phyloP scores from a whole-genome alignment of 30 jellyfish, hydroid and myxozoan genomes.

The Turritopsis rubra region DNA sequence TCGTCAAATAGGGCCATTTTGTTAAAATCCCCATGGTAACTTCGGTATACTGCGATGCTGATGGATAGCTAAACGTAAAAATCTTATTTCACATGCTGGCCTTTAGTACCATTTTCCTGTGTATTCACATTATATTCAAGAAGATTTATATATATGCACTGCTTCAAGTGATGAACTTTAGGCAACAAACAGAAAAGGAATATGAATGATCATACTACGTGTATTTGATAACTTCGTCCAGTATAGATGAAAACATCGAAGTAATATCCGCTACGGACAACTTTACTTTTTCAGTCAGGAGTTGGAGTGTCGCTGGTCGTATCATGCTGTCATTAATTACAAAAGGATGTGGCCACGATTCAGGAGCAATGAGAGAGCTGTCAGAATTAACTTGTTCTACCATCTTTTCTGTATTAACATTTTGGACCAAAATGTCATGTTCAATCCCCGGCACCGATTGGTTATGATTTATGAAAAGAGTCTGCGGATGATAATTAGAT shows the following conservation, averaged over 20 bases:
- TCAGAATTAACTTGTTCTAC: neutral
- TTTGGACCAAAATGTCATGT: too few relatives aligned
- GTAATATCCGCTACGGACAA: neutral
- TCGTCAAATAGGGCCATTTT: neutral
- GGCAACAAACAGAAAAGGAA: neutral
- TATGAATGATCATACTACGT: neutral
- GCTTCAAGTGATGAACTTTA: too few relatives aligned
- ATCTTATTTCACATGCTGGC: too few relatives aligned
- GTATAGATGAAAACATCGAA: neutral
- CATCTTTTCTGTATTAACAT: too few relatives aligned
- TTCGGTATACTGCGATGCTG: neutral
- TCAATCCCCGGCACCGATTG: too few relatives aligned
- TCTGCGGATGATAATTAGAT: too few relatives aligned
- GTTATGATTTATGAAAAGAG: too few relatives aligned
- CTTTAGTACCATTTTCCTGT: too few relatives aligned
- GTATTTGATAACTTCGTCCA: neutral
- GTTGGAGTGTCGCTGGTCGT: slow-evolving; percentile 2
- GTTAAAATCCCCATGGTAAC: neutral
- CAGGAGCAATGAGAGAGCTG: neutral
- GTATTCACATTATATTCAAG: too few relatives aligned
- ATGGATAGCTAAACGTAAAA: neutral
- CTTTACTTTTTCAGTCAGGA: neutral
- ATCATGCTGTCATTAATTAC: neutral
- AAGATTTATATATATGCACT: too few relatives aligned
- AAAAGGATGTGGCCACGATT: neutral